Base-by-base conservation (phyloP, 1,140 invertebrate species). In the Leptopilina boulardi region DNA sequence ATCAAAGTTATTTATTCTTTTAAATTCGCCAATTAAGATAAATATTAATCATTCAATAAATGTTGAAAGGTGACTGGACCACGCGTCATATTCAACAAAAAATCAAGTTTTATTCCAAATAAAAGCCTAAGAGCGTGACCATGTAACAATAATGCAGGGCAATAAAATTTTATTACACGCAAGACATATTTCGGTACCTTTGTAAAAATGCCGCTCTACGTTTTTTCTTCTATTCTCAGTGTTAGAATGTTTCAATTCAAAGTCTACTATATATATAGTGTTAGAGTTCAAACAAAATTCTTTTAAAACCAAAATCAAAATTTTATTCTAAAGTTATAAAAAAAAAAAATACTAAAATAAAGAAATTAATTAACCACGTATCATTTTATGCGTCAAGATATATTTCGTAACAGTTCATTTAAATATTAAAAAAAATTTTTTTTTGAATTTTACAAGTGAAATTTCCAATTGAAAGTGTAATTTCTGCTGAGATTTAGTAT, bases 151-250 rank as follows among this genome's bases (percentile, higher is more conserved):
- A 66, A 66, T 66, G 78, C 73, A 80, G 79, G 79, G 77, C 82
- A 80, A 83, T 83, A 83, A 83, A 83, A 71, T 78, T 81, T 83
- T 83, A 83, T 80, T 78, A 79, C 80, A 38, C 4, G 8, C 4
- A 75, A 47, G 77, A 77, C 75, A 76, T n/a, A n/a, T 77, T 77
- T 70, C 59, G 76, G 76, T 81, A 83, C 76, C 80, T 81, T 83
- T 83, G 77, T 78, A 30, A 21, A 80, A 70, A 56, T 71, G 76
- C 78, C 82, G 82, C 74, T 77, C 59, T 70, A 44, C 8, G 73
- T 66, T 42, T 44, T 70, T 41, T 38, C 56, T 34, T 56, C 34
- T 38, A 38, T 15, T 18, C 6, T 26, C n/a, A n/a, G 3, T 73
- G 8, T 47, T 26, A 66, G 23, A 66, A 38, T 23, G 13, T 30